Percentiles rank a stretch among this genome's conserved stretches.
These are phyloP conservation scores for Drymodes brunneopygia DNA, from an alignment of 2,113 vertebrate species.

Conservation along the genomic window DNA sequence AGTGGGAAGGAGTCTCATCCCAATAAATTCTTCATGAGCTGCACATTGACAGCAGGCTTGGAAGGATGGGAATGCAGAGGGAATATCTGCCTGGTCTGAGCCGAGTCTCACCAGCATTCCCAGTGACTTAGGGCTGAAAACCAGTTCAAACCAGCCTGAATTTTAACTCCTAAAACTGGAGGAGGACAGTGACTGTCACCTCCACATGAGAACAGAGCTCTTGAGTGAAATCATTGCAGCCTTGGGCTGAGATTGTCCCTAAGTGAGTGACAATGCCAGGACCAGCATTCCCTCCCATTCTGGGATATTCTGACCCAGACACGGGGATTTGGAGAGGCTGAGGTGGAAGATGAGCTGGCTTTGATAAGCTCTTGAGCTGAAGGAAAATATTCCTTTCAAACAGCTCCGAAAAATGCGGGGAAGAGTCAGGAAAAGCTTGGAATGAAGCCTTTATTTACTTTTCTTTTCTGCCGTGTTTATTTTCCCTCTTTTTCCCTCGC, in stretches of 20 bases:
- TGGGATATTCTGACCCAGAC: neutral
- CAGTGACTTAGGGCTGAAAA: neutral
- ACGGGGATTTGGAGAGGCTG: neutral
- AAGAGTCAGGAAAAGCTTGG: neutral
- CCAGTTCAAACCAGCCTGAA: neutral
- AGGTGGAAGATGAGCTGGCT: neutral
- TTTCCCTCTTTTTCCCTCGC: neutral
- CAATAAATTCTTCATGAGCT: neutral
- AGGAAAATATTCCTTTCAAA: neutral
- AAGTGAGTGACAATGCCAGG: neutral
- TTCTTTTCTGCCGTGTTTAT: neutral
- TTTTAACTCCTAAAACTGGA: neutral
- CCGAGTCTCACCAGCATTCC: neutral
- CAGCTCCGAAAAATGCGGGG: neutral
- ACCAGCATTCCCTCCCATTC: neutral
- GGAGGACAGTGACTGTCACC: neutral
- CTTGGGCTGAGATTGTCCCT: neutral
- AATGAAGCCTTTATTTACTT: neutral
- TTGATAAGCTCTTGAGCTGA: neutral
- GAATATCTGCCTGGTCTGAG: neutral
- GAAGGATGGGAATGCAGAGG: neutral
- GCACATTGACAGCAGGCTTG: neutral
- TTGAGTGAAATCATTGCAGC: neutral
- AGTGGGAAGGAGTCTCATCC: neutral
- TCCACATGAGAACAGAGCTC: neutral